phyloP scores from a whole-genome alignment of 2,888 invertebrate species.

The Xylocampa areola region DNA sequence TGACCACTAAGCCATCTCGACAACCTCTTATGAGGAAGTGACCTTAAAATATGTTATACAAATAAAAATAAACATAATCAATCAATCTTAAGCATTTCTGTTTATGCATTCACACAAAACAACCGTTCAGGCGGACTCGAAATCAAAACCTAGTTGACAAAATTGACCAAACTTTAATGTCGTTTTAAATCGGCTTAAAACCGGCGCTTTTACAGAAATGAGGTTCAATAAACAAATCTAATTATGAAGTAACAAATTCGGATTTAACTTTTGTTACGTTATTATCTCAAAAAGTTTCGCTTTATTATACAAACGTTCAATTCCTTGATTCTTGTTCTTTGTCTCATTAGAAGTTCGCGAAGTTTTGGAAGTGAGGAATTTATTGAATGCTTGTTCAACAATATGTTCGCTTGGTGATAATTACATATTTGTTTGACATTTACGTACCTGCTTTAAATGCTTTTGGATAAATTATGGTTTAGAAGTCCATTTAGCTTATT shows the following conservation, averaged over 20 bases:
- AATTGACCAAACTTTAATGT: constrained; percentile 33
- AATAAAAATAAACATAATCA: too few species aligned
- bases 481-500: too few species aligned
- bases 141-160: constrained; percentile 31
- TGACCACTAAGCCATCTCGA: too few species aligned
- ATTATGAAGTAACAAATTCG: constrained; percentile 49
- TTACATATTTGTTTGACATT: constrained; percentile 25
- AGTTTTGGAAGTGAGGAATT: constrained; percentile 43
- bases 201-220: constrained; percentile 40
- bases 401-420: constrained; percentile 45
- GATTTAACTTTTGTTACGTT: constrained; percentile 54
- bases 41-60: too few species aligned
- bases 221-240: constrained; percentile 55
- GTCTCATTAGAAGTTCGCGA: constrained; percentile 52
- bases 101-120: constrained; percentile 2
- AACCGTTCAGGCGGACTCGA: constrained; percentile 19
- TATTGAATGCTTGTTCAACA: constrained; percentile 50
- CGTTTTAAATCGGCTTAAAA: constrained; percentile 32
- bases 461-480: constrained; percentile 13
- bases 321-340: constrained; percentile 47
- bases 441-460: constrained; percentile 11
- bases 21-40: too few species aligned
- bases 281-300: constrained; percentile 42
- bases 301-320: constrained; percentile 49
- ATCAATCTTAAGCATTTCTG: too few species aligned